Evolutionary conservation across 2,113 vertebrate species (phyloP), one percentile per base, ranked within the genome.

Genomic region (Brachypteracias leptosomus): DNA sequence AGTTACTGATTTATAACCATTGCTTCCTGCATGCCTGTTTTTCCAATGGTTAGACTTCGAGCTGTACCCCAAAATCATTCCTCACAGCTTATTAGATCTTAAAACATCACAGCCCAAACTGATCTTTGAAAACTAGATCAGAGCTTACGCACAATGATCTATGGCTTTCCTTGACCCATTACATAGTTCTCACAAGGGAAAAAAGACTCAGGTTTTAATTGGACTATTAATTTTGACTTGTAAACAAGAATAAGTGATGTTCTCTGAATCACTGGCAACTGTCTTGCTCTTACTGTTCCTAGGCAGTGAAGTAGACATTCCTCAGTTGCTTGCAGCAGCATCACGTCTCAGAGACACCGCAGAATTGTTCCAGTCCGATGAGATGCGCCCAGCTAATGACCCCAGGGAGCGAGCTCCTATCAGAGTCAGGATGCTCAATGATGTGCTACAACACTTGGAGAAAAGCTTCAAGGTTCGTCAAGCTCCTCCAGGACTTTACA

Each of bases 371-470:
- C 99, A 99, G 68, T 99, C 99, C 3, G 98, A 99, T 88, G 98
- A 98, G 59, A 99, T 99, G 99, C 98, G 99, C 22, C 99, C 99
- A 16, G 99, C 99, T 26, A 99, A 99, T 4, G 99, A 99, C 90
- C 99, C 99, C 6, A 98, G 98, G 79, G 99, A 99, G 92, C 94
- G 98, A 40, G 98, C 97, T 26, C 98, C 98, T 19, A 29, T 97
- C 82, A 98, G 99, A 20, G 97, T 99, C 24, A 98, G 99, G 52
- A 99, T 99, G 99, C 98, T 99, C 88, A 99, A 99, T 36, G 99
- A 99, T 40, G 98, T 99, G 51, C 98, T 99, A 1, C 98, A 98
- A 33, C 98, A 98, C 95, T 95, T 99, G 90, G 99, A 99, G 96
- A 99, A 98, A 97, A 99, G 96, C 97, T 99, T 99, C 85, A 83